Evolutionary conservation across 2,797 vertebrate species (phyloP).

Genomic region (Diplodus puntazzo): DNA sequence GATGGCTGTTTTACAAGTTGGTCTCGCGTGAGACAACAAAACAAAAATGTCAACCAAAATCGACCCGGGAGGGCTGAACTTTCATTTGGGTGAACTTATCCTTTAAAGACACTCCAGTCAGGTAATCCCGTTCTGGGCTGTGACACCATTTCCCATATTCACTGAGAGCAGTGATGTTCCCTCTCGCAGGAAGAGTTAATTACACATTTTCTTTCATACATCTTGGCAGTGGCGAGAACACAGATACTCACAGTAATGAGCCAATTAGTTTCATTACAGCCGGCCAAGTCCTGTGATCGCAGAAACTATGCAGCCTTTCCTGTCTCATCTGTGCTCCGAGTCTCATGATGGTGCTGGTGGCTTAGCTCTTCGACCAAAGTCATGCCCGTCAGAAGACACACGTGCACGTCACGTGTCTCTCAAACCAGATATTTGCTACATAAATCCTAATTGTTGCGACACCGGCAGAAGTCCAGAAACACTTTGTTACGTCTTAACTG

Average conservation of each 20-base stretch:
- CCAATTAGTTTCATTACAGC: slow-evolving; percentile 57
- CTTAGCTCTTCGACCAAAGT: slow-evolving; percentile 2
- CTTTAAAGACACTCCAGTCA: not conserved
- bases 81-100: no score
- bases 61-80: no score
- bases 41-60: no score
- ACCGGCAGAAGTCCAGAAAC: not conserved
- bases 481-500: not conserved
- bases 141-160: not conserved
- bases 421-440: not conserved
- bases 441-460: no score
- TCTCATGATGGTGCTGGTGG: not conserved
- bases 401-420: not conserved
- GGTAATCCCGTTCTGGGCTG: not conserved
- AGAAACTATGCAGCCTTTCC: slow-evolving; percentile 65
- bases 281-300: slow-evolving; percentile 43
- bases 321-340: slow-evolving; percentile 28
- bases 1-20: no score
- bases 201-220: not conserved
- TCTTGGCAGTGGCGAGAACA: slow-evolving; percentile 47
- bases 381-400: slow-evolving; percentile 19
- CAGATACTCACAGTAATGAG: slow-evolving; percentile 37
- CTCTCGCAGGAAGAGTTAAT: slow-evolving; percentile 25
- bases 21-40: no score
- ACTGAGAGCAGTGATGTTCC: not conserved